These are phyloP conservation scores for Caenorhabditis wallacei DNA, from an alignment of 2,888 invertebrate genomes.

Conservation along the genomic window DNA sequence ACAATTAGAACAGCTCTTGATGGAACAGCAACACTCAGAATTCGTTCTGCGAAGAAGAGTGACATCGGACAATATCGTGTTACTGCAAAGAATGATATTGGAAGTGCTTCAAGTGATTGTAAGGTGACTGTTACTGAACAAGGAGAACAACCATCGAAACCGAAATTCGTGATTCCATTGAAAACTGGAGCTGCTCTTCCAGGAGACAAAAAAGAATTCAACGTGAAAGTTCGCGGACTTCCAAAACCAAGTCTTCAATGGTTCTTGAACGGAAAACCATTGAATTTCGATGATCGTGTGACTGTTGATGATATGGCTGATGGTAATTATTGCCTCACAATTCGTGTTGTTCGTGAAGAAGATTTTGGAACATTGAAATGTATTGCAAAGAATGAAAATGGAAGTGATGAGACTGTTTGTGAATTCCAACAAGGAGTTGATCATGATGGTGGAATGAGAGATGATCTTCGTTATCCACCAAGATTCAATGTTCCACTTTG, in stretches of 20 bases:
- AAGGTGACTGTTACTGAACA: slow-evolving; percentile 75
- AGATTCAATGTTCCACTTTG: slow-evolving; percentile 90
- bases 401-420: slow-evolving; percentile 86
- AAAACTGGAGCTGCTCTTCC: slow-evolving; percentile 85
- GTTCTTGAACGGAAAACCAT: slow-evolving; percentile 77
- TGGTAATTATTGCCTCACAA: slow-evolving; percentile 90
- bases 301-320: slow-evolving; percentile 84
- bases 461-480: slow-evolving; percentile 86
- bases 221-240: slow-evolving; percentile 84
- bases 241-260: slow-evolving; percentile 84
- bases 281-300: slow-evolving; percentile 74
- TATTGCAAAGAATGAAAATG: slow-evolving; percentile 88
- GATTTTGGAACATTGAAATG: slow-evolving; percentile 87
- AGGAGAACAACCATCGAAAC: slow-evolving; percentile 78
- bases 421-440: slow-evolving; percentile 70
- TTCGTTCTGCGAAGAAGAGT: slow-evolving; percentile 76
- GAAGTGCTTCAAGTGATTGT: slow-evolving; percentile 71
- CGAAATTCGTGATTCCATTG: slow-evolving; percentile 84
- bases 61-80: slow-evolving; percentile 82
- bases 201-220: slow-evolving; percentile 87
- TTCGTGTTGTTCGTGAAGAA: slow-evolving; percentile 88
- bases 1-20: slow-evolving; percentile 79
- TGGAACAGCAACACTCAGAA: slow-evolving; percentile 80
- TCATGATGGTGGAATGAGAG: slow-evolving; percentile 63
- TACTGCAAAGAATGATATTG: slow-evolving; percentile 76